Base-by-base conservation (phyloP, 2,888 invertebrate genomes). In the Stegana nigrithorax region DNA sequence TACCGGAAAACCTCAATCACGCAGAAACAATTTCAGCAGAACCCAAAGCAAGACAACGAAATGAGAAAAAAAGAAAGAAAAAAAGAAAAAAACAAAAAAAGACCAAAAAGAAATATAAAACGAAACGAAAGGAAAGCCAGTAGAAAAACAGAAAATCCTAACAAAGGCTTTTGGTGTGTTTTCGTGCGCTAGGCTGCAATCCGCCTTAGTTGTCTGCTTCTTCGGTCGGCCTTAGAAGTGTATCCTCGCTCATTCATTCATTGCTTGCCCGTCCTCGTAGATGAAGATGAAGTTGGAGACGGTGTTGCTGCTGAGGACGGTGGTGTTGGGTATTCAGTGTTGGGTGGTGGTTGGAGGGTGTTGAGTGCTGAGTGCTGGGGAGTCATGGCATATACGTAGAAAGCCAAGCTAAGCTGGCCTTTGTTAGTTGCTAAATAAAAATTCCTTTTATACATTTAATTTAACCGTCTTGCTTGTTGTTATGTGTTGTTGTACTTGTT, bases 1-100 rank as follows among this genome's bases (percentile, higher is more conserved):
- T 47, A 44, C 67, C 64, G 64, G 70, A 73, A 73, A 73, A 74
- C 78, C 78, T 77, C 78, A 77, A 77, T 75, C 75, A 78, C 67
- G 71, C 73, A 69, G 67, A 73, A 71, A 78, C 69, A 74, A 73
- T 74, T 78, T 73, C 68, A 64, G 21, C 36, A 55, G 53, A 36
- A 21, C 53, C 36, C 21, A 55, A 36, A 21, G 36, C 19, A 55
- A 32, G 12, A 27, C 14, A 45, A 23, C 17, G 32, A 45, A 45
- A 7, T 45, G 21, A 51, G 27, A 51, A n/a, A 45, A 45, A 23
- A 45, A 39, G 10, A n/a, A 42, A n/a, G 17, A 10, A 45, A 21
- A 21, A 7, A 45, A 21, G 21, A 6, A 45, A 45, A 45, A 51
- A 27, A 4, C 2, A 1, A 51, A 7, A 27, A 12, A 8, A 51